Percentiles rank a stretch among this genome's conserved stretches.
Conservation (phyloP, 2,797 vertebrate genomes). For the Psittacula echo region DNA sequence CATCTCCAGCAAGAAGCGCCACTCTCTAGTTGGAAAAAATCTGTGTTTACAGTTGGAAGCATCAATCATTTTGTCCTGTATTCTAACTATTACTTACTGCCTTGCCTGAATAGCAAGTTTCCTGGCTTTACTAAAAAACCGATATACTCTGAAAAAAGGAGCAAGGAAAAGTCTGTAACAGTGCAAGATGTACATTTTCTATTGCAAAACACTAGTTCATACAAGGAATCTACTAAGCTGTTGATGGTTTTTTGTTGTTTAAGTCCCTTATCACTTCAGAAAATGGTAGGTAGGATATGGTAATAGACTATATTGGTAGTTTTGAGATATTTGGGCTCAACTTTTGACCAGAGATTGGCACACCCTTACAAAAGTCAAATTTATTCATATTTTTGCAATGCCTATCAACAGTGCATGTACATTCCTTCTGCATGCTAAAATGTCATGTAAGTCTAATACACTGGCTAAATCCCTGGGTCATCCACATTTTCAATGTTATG, state of each 20-base stretch:
- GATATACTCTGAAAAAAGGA: background rate
- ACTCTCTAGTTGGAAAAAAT: constrained; percentile 29
- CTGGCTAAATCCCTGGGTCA: background rate
- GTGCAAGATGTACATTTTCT: background rate
- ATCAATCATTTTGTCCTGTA: constrained; percentile 31
- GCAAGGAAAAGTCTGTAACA: background rate
- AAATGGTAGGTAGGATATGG: background rate
- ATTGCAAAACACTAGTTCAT: background rate
- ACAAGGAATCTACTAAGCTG: background rate
- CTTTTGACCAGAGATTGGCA: background rate
- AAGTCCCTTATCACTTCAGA: background rate
- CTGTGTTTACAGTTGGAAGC: constrained; percentile 37
- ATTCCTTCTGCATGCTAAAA: background rate
- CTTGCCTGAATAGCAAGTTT: background rate
- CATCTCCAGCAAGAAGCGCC: constrained; percentile 35
- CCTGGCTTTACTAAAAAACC: background rate
- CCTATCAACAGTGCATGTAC: background rate
- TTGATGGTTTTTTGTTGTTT: background rate
- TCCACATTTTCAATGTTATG: background rate
- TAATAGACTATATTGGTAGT: background rate
- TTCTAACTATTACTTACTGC: constrained; percentile 36
- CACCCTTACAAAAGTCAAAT: background rate
- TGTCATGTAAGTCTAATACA: background rate
- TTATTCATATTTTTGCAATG: background rate
- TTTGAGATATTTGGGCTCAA: background rate